phyloP scores from a whole-genome alignment of 2,797 vertebrate species.

The Fratercula arctica region DNA sequence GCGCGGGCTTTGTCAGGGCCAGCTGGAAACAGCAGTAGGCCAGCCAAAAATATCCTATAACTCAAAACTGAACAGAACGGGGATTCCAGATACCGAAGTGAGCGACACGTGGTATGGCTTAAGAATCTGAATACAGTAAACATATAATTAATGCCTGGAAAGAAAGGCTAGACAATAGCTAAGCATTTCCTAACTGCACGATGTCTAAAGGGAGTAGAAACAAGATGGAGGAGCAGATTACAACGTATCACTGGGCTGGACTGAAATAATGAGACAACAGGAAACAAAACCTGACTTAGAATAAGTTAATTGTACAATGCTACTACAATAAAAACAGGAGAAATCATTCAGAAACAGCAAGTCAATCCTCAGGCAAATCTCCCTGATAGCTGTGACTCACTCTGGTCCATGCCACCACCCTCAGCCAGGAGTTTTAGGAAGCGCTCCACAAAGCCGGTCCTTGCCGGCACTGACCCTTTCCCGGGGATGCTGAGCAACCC shows the following conservation, averaged over 20 bases:
- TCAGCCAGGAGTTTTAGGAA: not conserved
- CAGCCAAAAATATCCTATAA: conserved; percentile 4
- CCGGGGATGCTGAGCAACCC: not conserved
- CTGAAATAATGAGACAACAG: not conserved
- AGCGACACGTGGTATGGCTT: not conserved
- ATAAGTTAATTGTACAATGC: not conserved
- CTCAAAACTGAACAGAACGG: not conserved
- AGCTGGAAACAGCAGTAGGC: not conserved
- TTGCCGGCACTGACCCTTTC: not conserved
- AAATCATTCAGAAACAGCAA: not conserved
- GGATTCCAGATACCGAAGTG: not conserved
- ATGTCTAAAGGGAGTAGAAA: not conserved
- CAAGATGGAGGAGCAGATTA: not conserved
- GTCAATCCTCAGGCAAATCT: not conserved
- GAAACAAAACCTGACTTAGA: not conserved
- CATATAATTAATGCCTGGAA: not conserved
- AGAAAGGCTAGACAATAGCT: not conserved
- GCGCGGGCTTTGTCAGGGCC: not conserved
- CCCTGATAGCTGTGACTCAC: not conserved
- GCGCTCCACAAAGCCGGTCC: rapidly evolving
- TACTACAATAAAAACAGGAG: not conserved
- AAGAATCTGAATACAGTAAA: not conserved
- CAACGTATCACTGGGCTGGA: not conserved
- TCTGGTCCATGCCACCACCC: not conserved
- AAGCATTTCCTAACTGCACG: not conserved